Evolutionary conservation across 1,140 invertebrate species (phyloP), one percentile per base, ranked within the genome.

Genomic region (Tenebrio molitor): DNA sequence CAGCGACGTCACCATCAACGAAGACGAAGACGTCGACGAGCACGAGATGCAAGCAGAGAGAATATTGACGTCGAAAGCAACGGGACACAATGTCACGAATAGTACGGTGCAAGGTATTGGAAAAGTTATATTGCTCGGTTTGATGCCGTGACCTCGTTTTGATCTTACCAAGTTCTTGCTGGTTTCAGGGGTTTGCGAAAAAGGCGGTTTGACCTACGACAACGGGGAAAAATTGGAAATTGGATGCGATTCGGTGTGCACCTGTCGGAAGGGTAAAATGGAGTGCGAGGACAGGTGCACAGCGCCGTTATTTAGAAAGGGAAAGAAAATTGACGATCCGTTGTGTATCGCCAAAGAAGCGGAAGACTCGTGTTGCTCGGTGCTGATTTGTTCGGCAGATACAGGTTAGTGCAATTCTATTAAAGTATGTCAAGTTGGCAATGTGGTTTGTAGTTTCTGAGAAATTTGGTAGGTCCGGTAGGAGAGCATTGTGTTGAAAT

Each of bases 351-450:
- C 93, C 74, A 88, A 89, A 74, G 85, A 88, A 5, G 85, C 87
- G 8, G 89, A 91, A 33, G 92, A 95, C 79, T 89, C 90, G 21
- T 96, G 94, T 80, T 96, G 93, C 78, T 89, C 92, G 1, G 84
- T 89, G 29, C 84, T 92, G 71, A 83, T 87, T 19, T 93, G 92
- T 78, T 82, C 87, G 3, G 79, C 84, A 8, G 86, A 88, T 82
- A 85, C 86, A 46, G 86, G 86, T 88, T 76, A 68, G 17, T 41
- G 36, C 14, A 2, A 39, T 29, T 36, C 15, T 36, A n/a, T n/a
- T n/a, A 5, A 33, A 2, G 12, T 39, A 12, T 53, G 46, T 23
- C 23, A 29, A 53, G 17, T 7, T 53, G 64, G 7, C 17, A 44
- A n/a, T n/a, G n/a, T n/a, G n/a, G 17, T 7, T 44, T 53, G 46